Percentiles rank a stretch among this genome's conserved stretches.
These are phyloP conservation scores for Cynopterus sphinx DNA, from an alignment of 2,797 vertebrate species.

Conservation along the genomic window DNA sequence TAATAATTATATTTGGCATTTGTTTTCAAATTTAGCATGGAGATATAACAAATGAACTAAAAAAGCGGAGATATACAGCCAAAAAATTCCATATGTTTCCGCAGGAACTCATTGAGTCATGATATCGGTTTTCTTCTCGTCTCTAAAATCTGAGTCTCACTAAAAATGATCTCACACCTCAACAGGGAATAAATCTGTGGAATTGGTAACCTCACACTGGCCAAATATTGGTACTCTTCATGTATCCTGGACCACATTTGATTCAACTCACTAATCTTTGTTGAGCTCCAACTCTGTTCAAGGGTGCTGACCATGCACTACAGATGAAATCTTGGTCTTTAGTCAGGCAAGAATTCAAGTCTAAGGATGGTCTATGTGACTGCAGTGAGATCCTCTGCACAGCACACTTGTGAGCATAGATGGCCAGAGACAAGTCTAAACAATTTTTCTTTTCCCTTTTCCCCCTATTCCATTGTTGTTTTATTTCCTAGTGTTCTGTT, in stretches of 20 bases:
- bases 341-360: not conserved
- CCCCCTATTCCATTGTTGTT: not conserved
- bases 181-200: not conserved
- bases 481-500: not conserved
- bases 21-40: slow-evolving; percentile 58
- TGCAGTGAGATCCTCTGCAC: not conserved
- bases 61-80: slow-evolving; percentile 12
- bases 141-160: slow-evolving; percentile 31
- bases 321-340: not conserved
- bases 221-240: not conserved
- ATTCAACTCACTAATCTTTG: not conserved
- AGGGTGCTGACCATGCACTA: not conserved
- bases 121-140: slow-evolving; percentile 21
- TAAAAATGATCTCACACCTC: slow-evolving; percentile 43
- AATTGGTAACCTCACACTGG: not conserved
- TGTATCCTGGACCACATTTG: not conserved
- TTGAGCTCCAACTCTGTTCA: not conserved
- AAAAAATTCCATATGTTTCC: slow-evolving; percentile 48
- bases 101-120: slow-evolving; percentile 55
- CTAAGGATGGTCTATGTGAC: not conserved
- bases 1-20: slow-evolving; percentile 46
- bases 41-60: slow-evolving; percentile 43
- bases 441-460: not conserved
- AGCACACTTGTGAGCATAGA: not conserved
- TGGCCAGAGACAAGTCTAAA: not conserved